Conservation (phyloP, 2,113 vertebrate genomes). For the Kobus ellipsiprymnus region DNA sequence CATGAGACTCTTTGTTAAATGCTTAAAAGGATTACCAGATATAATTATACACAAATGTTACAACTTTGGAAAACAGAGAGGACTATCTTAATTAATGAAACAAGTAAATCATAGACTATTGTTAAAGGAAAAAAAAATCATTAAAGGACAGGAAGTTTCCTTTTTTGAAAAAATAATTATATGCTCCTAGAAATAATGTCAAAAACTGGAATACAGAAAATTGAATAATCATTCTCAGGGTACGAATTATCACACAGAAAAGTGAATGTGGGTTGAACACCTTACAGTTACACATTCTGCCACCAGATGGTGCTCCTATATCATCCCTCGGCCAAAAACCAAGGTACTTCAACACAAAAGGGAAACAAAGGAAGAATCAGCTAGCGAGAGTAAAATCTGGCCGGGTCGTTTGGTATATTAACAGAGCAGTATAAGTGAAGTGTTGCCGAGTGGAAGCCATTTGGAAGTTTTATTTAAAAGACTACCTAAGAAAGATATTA, state of each 20-base stretch:
- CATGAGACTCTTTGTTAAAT: neutral
- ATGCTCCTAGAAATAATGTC: neutral
- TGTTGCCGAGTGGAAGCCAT: neutral
- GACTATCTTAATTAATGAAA: neutral
- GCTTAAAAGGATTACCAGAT: neutral
- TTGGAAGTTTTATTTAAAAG: conserved; percentile 25
- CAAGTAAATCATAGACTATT: neutral
- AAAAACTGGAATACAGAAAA: neutral
- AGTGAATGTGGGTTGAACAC: neutral
- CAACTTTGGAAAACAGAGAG: neutral
- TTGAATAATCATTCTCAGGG: neutral
- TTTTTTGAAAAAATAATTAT: neutral
- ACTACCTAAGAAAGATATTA: neutral
- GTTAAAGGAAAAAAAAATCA: neutral
- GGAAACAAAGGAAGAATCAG: neutral
- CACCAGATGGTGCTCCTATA: neutral
- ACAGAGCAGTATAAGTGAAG: neutral
- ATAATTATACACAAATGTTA: neutral
- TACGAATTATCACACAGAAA: neutral
- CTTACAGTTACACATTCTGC: neutral
- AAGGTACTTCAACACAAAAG: neutral
- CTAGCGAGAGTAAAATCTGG: neutral
- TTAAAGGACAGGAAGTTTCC: neutral
- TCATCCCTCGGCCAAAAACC: neutral
- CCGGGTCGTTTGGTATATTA: neutral